Evolutionary conservation across 2,888 invertebrate species (phyloP), one percentile per base, ranked within the genome.

Genomic region (Melanargia galathea): DNA sequence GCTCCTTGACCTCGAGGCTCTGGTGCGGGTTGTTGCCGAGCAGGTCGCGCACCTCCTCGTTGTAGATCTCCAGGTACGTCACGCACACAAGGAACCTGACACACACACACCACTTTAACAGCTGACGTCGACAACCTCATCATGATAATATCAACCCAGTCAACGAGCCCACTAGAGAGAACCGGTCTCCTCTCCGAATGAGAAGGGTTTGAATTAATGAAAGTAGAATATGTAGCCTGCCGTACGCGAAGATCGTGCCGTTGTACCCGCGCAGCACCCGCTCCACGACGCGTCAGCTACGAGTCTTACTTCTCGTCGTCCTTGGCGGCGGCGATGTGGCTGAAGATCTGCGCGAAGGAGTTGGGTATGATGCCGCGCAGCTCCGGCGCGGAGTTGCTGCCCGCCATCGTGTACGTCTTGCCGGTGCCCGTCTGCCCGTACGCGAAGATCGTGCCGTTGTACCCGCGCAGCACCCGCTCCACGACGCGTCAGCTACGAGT

Each of bases 261-360:
- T 99, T 99, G 89, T 98, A 99, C 0, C 99, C 99, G 75, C 96
- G 96, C 8, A 99, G 92, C 2, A 99, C 98, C 86, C 98, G 98
- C 70, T 99, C 98, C 4, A 99, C 98, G 71, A 99, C n/a, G n/a
- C n/a, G n/a, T n/a, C n/a, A n/a, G 24, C 24, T 26, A 26, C 3
- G 2, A 26, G 2, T 26, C 33, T 88, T 78, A 96, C 97, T 98
- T 97, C 74, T 96, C 96, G 79, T 97, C 95, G 63, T 97, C 97
- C 63, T 94, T 95, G 0, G 98, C 97, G 80, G 97, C 97, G 0
- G 99, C 97, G 73, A 99, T 99, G 76, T 98, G 97, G 30, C 98
- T 98, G 90, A 99, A 99, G 72, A 99, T 97, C 77, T 99, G 99
- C 0, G 99, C 99, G 90, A 99, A 99, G 0, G 98, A 98, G 89